A percentile compares a stretch with the other conserved stretches of the same genome.
These are phyloP conservation scores for Microplitis manilae DNA, from an alignment of 2,888 invertebrate species.

Conservation along the genomic window DNA sequence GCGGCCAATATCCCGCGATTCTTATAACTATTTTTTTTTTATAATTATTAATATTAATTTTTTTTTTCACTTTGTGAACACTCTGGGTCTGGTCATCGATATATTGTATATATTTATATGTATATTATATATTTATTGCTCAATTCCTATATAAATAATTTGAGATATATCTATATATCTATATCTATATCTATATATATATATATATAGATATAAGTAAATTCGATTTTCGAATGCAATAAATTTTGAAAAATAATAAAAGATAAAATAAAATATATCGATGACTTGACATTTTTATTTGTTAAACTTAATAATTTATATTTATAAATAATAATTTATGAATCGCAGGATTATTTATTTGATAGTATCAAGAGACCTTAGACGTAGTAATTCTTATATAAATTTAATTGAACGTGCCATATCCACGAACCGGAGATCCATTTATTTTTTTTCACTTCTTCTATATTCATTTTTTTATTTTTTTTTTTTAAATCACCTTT, in stretches of 20 bases:
- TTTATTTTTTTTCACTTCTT: constrained; percentile 36
- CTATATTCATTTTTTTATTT: constrained; percentile 37
- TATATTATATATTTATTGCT: constrained; percentile 43
- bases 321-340: neutral
- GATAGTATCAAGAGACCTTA: constrained; percentile 1
- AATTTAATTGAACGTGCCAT: constrained; percentile 39
- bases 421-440: constrained; percentile 36
- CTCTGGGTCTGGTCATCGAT: constrained; percentile 17
- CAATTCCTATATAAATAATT: constrained; percentile 47
- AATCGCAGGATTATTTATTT: neutral
- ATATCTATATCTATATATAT: neutral
- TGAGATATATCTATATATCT: constrained; percentile 4
- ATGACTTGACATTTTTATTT: neutral
- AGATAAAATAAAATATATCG: neutral
- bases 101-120: neutral
- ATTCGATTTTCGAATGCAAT: neutral
- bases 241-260: neutral
- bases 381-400: constrained; percentile 1
- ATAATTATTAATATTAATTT: constrained; percentile 3
- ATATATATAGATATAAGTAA: neutral
- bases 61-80: constrained; percentile 21
- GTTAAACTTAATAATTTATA: constrained; percentile 1
- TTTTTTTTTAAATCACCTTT: constrained; percentile 43
- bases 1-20: constrained; percentile 19
- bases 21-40: constrained; percentile 16